A percentile compares a stretch with the other conserved stretches of the same genome.
Evolutionary conservation across 1,140 invertebrate genomes (phyloP).

Genomic region (Papilio glaucus): DNA sequence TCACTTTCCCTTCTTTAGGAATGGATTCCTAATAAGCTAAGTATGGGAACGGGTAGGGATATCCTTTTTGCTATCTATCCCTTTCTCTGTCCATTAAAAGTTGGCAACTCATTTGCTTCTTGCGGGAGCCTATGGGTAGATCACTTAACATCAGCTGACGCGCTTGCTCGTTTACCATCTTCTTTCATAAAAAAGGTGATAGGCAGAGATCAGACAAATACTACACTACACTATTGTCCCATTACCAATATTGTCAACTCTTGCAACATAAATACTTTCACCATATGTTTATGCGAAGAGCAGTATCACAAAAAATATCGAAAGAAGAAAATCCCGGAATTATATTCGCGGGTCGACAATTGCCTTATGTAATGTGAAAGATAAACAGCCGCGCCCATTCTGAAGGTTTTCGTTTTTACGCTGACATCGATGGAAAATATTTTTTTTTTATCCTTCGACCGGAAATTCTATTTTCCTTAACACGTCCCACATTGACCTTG

Average conservation of each 20-base stretch:
- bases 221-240: no score
- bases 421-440: constrained; percentile 24
- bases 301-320: neutral
- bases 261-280: neutral
- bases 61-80: no score
- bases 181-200: no score
- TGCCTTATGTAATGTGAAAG: constrained; percentile 25
- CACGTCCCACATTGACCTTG: constrained; percentile 4
- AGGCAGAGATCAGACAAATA: no score
- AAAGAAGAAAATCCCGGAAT: constrained; percentile 16
- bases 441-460: constrained; percentile 9
- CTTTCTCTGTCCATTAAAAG: no score
- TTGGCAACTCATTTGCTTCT: no score
- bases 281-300: neutral
- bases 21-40: no score
- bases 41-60: no score
- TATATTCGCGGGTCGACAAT: constrained; percentile 11
- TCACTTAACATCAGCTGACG: no score
- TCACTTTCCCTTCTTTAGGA: no score
- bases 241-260: neutral
- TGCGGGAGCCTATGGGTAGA: no score
- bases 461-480: constrained; percentile 22
- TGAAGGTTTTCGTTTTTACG: constrained; percentile 11
- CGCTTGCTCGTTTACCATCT: no score
- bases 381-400: constrained; percentile 15